These are phyloP conservation scores for Fistularia tabacaria DNA, from an alignment of 2,797 vertebrate genomes.

Conservation along the genomic window DNA sequence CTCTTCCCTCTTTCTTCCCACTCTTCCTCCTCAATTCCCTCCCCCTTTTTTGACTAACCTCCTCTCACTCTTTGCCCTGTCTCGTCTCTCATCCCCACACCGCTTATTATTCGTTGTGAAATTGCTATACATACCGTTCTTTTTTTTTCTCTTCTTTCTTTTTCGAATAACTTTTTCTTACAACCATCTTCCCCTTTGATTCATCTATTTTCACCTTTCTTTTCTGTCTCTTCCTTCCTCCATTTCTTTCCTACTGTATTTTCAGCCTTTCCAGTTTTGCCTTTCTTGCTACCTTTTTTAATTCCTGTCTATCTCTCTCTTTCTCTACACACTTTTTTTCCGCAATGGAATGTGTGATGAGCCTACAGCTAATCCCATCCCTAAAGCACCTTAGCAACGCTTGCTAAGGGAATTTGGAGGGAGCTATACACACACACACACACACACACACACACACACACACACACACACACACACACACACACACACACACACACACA, in stretches of 20 bases:
- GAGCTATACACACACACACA: slow-evolving; percentile 31
- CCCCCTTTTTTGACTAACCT: not conserved
- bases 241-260: slow-evolving; percentile 3
- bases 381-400: slow-evolving; percentile 78
- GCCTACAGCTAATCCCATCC: slow-evolving; percentile 72
- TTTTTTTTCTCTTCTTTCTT: too few species aligned
- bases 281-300: slow-evolving; percentile 14
- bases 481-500: slow-evolving; percentile 7
- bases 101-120: too few species aligned
- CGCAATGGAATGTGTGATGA: slow-evolving; percentile 67
- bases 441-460: slow-evolving; percentile 7
- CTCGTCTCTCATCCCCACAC: not conserved
- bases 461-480: slow-evolving; percentile 9
- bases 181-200: not conserved
- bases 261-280: slow-evolving; percentile 1
- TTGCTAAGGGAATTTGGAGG: slow-evolving; percentile 72
- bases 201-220: not conserved
- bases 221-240: not conserved
- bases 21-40: slow-evolving; percentile 1
- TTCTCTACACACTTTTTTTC: slow-evolving; percentile 42
- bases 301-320: slow-evolving; percentile 21
- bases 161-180: too few species aligned
- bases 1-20: slow-evolving; percentile 8
- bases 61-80: not conserved
- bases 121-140: too few species aligned